Conservation (phyloP, 2,888 invertebrate species). For the Villa cingulata region DNA sequence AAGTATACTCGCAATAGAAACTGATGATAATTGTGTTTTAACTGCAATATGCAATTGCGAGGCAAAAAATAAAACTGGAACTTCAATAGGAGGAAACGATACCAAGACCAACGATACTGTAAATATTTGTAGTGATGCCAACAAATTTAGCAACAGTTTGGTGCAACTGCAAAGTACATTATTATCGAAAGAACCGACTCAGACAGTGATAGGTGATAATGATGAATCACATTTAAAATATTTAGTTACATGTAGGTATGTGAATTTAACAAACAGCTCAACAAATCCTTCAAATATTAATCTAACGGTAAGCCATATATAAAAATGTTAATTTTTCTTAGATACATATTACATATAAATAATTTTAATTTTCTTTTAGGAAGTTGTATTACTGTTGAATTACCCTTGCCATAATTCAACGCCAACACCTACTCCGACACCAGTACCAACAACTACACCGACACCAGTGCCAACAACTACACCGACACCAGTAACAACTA, state of each 20-base stretch:
- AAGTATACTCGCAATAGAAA: no score
- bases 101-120: background rate
- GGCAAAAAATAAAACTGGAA: background rate
- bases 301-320: no score
- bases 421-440: no score
- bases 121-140: background rate
- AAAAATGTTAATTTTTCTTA: no score
- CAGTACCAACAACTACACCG: no score
- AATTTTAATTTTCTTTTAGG: background rate
- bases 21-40: no score
- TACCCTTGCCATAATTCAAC: background rate
- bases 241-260: background rate
- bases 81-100: background rate
- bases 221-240: background rate
- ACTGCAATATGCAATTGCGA: slow-evolving; percentile 1
- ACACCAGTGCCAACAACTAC: background rate
- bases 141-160: no score
- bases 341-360: no score
- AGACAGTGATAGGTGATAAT: background rate
- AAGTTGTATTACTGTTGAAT: background rate
- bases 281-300: background rate
- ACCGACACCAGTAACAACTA: background rate
- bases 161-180: no score
- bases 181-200: no score
- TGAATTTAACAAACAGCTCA: background rate